Evolutionary conservation across 2,113 vertebrate genomes (phyloP).

Genomic region (Calonectris borealis): DNA sequence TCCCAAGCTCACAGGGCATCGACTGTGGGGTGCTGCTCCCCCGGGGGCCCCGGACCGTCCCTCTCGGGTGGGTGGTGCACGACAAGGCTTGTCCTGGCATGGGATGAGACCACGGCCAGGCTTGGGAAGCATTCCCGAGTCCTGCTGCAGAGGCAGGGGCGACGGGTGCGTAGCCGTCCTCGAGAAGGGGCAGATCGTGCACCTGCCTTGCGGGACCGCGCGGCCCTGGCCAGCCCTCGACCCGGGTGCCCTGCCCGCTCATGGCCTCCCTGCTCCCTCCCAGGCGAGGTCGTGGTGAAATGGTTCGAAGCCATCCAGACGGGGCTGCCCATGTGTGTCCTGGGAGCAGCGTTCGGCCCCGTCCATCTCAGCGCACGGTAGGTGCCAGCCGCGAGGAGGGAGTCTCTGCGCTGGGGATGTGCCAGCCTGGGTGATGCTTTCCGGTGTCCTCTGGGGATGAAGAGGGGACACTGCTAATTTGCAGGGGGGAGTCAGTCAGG

Average conservation of each 20-base stretch:
- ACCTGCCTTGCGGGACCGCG: rapidly evolving
- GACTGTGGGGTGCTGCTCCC: neutral
- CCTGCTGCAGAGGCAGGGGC: rapidly evolving
- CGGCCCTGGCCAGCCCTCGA: neutral
- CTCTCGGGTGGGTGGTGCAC: neutral
- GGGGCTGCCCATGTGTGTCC: slow-evolving; percentile 92
- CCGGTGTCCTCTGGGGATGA: neutral
- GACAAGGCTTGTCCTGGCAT: neutral
- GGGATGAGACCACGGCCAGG: neutral
- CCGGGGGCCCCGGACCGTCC: rapidly evolving
- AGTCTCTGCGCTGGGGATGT: neutral
- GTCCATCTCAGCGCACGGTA: slow-evolving; percentile 84
- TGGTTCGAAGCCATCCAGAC: slow-evolving; percentile 95
- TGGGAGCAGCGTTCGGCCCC: slow-evolving; percentile 89
- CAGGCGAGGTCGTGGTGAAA: slow-evolving; percentile 95
- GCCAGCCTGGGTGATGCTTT: neutral
- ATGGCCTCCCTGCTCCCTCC: neutral
- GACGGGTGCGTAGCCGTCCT: rapidly evolving
- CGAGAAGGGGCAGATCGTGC: rapidly evolving
- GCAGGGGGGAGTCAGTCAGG: rapidly evolving
- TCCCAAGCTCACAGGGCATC: neutral
- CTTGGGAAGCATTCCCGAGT: neutral
- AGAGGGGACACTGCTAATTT: neutral
- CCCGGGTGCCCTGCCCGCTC: rapidly evolving
- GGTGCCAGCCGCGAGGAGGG: neutral